Evolutionary conservation across 1,140 invertebrate genomes (phyloP), one percentile per base, ranked within the genome.

Genomic region (Tachypleus tridentatus): DNA sequence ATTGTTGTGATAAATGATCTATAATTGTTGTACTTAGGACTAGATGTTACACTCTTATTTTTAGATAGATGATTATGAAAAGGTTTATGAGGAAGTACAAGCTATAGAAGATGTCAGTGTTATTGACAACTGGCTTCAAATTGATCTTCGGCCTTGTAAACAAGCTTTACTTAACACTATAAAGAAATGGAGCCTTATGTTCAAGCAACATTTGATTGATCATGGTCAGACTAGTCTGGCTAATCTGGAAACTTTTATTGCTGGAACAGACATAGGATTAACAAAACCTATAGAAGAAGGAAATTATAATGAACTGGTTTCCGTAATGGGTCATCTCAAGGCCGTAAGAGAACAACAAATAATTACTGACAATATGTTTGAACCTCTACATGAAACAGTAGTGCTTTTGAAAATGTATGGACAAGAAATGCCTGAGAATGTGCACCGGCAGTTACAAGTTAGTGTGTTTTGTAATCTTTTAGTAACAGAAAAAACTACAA

Each of bases 141-240:
- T 97, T 6, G 89, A 97, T 76, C 82, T 93, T 47, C 83, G 84
- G 73, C 91, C 91, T 66, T 97, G 97, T 76, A 87, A 91, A 67
- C 90, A 95, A 76, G 86, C 89, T 61, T 80, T 97, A n/a, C 79
- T 97, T 51, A 93, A 93, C 74, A 91, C 86, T 11, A 87, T 93
- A 54, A 86, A 91, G 72, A 91, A 90, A 78, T 97, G 94, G 94
- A 89, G 91, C 9, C 87, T 87, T 68, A 93, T 95, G 88, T 97
- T 95, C 76, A 96, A 97, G 76, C 85, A 93, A 72, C 89, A 97
- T 80, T 80, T 97, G 6, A 89, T 96, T 54, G 70, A 72, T 6
- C 57, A 67, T 57, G 65, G 71, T 5, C 65, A 49, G 7, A 57
- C 58, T 5, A 70, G 78, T 66, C 70, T 81, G 67, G 75, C 76